Evolutionary conservation across 2,113 vertebrate genomes (phyloP).

Genomic region (Seriola dumerili): DNA sequence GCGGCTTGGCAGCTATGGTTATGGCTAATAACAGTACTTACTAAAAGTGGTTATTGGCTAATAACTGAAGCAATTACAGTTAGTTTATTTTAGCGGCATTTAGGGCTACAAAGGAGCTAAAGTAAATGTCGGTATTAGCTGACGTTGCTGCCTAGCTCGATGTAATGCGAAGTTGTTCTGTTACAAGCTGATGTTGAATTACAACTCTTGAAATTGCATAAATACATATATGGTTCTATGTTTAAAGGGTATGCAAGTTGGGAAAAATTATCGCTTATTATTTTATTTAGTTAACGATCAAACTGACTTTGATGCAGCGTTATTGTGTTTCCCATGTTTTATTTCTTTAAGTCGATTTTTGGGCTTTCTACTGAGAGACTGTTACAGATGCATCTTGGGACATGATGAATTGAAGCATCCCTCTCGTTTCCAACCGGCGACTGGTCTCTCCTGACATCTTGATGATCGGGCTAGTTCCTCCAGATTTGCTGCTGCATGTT

Average conservation of each 20-base stretch:
- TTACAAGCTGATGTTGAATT: constrained; percentile 12
- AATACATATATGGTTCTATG: neutral
- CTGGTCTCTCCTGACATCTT: constrained; percentile 6
- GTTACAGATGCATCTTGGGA: neutral
- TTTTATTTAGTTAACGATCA: neutral
- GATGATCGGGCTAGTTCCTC: constrained; percentile 26
- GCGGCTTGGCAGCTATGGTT: neutral
- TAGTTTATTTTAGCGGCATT: neutral
- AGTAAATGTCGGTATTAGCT: constrained; percentile 1
- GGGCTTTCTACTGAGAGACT: neutral
- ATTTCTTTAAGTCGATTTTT: neutral
- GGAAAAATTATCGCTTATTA: neutral
- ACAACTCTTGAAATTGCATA: neutral
- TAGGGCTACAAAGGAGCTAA: neutral
- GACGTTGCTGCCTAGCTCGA: constrained; percentile 5
- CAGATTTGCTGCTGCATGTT: constrained; percentile 26
- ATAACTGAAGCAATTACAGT: neutral
- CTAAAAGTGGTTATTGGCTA: neutral
- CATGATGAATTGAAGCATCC: neutral
- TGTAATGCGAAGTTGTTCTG: constrained; percentile 22
- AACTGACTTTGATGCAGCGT: neutral
- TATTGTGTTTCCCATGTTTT: neutral
- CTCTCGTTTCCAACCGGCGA: neutral
- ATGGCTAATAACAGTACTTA: neutral
- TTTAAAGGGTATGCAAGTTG: neutral